Percentiles rank a stretch among this genome's conserved stretches.
These are phyloP conservation scores for Poeciliopsis infans DNA, from an alignment of 2,797 vertebrate species.

Conservation along the genomic window DNA sequence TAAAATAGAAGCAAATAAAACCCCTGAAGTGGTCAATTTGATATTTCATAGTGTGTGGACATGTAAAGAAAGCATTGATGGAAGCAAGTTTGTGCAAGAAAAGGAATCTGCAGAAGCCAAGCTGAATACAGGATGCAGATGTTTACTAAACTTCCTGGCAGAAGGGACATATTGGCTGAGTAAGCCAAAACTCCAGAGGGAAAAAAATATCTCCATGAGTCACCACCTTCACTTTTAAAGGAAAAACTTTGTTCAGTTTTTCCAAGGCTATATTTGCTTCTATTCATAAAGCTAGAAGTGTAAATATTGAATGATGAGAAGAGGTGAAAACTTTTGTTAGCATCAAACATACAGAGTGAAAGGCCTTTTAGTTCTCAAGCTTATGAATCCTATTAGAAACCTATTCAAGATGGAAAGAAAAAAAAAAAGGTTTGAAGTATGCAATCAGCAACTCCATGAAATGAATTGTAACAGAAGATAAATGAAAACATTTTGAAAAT, in stretches of 20 bases:
- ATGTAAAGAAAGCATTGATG: constrained; percentile 1
- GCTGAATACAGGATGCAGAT: not conserved
- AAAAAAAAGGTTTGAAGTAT: not conserved
- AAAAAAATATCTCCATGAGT: not conserved
- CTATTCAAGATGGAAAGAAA: not conserved
- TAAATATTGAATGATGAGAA: not conserved
- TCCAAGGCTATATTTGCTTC: not conserved
- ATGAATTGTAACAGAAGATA: not conserved
- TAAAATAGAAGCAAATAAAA: not conserved
- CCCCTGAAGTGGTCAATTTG: constrained; percentile 2
- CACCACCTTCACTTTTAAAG: constrained; percentile 6
- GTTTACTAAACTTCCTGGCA: constrained; percentile 10
- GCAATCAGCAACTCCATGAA: not conserved
- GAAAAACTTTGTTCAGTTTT: not conserved
- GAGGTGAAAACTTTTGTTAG: not conserved
- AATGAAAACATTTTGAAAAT: not conserved
- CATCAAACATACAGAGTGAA: not conserved
- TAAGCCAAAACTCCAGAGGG: not conserved
- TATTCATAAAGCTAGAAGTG: not conserved
- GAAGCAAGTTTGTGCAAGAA: constrained; percentile 9
- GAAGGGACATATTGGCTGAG: not conserved
- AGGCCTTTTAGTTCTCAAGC: not conserved
- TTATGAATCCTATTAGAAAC: not conserved
- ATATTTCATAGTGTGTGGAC: not conserved
- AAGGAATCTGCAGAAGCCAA: constrained; percentile 1